Base-by-base conservation (phyloP, 2,113 vertebrate genomes). In the Chaetorhynchus papuensis region DNA sequence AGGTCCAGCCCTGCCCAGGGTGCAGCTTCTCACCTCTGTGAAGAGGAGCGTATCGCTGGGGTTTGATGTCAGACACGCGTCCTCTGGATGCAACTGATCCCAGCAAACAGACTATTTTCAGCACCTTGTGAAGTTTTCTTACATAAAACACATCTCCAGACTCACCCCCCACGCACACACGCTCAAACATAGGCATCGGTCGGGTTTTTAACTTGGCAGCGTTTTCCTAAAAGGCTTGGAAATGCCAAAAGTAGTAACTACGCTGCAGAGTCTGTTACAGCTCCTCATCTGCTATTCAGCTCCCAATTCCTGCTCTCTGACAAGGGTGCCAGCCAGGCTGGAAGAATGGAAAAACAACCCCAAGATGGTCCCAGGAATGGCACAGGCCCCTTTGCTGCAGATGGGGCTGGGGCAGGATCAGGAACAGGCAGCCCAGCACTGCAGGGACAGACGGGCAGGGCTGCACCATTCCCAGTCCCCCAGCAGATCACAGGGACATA, bases 41-140 rank as follows among this genome's bases (percentile, higher is more conserved):
- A 14, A 4, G 33, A 24, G 72, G 37, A 30, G 52, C 2, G 10
- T 15, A 3, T 14, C 3, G 3, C 0, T 2, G 24, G 5, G 45
- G 4, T 65, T 72, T 83, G 93, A 63, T 86, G 77, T 83, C 93
- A 84, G 35, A 3, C 18, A 7, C n/a, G 30, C 49, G 5, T 77
- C 80, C 80, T 56, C 77, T 14, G 91, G 31, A 9, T 31, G 86
- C 50, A 41, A 11, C 12, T 1, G 27, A 4, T 18, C 16, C 24
- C 79, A 49, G 79, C 21, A 75, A 45, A 53, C 2, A 4, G 83
- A 1, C 42, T 90, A 82, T 88, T 94, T 88, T 28, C 11, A 37
- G 79, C 0, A 2, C 75, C 75, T 66, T n/a, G 35, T 41, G 59
- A 80, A 86, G 95, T 83, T 83, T 54, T 23, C 66, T 92, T 50